Percentiles rank a stretch among this genome's conserved stretches.
Evolutionary conservation across 2,113 vertebrate genomes (phyloP).

Genomic region (Morone saxatilis): DNA sequence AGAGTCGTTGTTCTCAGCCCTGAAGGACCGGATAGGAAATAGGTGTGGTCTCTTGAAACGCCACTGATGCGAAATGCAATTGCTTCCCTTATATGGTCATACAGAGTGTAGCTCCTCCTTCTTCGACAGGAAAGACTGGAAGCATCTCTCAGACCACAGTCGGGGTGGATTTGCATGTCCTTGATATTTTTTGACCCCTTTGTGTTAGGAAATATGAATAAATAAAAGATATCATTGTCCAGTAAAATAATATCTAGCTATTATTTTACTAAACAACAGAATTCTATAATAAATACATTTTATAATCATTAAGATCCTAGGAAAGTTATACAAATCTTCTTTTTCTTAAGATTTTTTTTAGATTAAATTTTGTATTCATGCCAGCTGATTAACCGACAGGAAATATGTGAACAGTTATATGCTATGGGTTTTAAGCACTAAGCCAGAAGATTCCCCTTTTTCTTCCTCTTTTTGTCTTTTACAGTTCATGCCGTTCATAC

Average conservation of each 20-base stretch:
- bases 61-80: constrained; percentile 47
- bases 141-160: constrained; percentile 30
- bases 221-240: not conserved
- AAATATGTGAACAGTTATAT: not conserved
- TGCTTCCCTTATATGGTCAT: constrained; percentile 56
- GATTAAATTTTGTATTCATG: not conserved
- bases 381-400: not conserved
- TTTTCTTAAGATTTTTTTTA: not conserved
- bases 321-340: not conserved
- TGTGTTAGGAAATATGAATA: constrained; percentile 16
- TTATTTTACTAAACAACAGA: not conserved
- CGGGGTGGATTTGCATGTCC: constrained; percentile 25
- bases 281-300: not conserved
- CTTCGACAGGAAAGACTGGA: constrained; percentile 35
- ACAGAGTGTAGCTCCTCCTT: constrained; percentile 47
- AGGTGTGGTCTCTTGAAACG: constrained; percentile 67
- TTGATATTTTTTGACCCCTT: constrained; percentile 12
- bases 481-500: not conserved
- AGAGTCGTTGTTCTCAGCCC: constrained; percentile 45
- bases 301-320: not conserved
- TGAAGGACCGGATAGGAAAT: constrained; percentile 54
- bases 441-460: not conserved
- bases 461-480: not conserved
- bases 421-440: not conserved
- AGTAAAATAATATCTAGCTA: not conserved